phyloP scores from a whole-genome alignment of 1,140 invertebrate species.

The Apis laboriosa region DNA sequence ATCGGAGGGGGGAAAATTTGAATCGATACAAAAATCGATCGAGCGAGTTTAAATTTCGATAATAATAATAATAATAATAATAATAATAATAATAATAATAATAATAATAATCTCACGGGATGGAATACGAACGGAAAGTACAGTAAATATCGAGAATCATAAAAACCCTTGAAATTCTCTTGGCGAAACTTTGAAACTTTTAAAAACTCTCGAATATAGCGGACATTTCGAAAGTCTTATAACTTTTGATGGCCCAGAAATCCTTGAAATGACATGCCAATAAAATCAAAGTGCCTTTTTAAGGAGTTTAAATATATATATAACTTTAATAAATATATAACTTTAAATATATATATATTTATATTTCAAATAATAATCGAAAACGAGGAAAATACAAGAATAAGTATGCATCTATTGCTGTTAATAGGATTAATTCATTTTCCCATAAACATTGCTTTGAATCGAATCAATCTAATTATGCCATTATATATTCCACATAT shows the following conservation, averaged over 20 bases:
- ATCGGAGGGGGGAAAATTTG: too few species aligned
- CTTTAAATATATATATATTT: background rate
- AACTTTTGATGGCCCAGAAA: background rate
- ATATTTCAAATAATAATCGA: background rate
- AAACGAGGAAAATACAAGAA: too few species aligned
- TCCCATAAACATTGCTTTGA: background rate
- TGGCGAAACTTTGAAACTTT: slow-evolving; percentile 19
- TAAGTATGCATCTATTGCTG: too few species aligned
- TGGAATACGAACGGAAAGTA: background rate
- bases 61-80: slow-evolving; percentile 7
- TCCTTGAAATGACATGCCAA: slow-evolving; percentile 7
- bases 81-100: slow-evolving; percentile 15
- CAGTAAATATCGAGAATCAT: background rate
- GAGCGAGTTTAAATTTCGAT: background rate
- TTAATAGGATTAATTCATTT: too few species aligned
- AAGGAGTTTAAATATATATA: too few species aligned
- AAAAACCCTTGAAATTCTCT: background rate
- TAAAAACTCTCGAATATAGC: background rate
- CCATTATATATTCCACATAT: too few species aligned
- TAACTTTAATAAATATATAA: too few species aligned
- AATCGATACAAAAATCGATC: background rate
- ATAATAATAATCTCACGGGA: background rate
- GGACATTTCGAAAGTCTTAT: slow-evolving; percentile 2
- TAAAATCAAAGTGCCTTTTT: background rate
- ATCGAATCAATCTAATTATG: background rate